Conservation (phyloP, 2,888 invertebrate genomes). For the Linyphia triangularis region DNA sequence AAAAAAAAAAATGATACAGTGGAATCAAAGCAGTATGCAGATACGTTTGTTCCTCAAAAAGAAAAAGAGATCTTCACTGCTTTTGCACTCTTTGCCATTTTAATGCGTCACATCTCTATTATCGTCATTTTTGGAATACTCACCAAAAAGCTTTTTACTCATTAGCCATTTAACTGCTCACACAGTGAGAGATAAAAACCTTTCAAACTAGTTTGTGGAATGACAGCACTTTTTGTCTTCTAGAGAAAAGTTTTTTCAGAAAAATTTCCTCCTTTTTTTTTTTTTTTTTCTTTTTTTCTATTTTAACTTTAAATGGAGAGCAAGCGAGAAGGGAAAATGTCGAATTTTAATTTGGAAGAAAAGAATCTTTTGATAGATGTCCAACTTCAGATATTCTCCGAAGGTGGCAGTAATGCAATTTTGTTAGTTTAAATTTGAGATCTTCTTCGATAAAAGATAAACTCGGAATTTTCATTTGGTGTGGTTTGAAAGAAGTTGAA, state of each 20-base stretch:
- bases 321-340: neutral
- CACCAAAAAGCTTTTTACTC: slow-evolving; percentile 28
- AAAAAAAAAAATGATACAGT: neutral
- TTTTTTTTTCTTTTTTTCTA: neutral
- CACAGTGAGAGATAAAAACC: slow-evolving; percentile 7
- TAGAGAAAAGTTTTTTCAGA: neutral
- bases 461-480: neutral
- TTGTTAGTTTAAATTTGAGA: neutral
- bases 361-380: slow-evolving; percentile 5
- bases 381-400: neutral
- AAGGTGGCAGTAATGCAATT: slow-evolving; percentile 18
- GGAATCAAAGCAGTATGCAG: neutral
- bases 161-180: slow-evolving; percentile 29
- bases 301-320: neutral
- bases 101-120: slow-evolving; percentile 25
- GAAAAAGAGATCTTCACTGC: neutral
- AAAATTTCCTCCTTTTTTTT: neutral
- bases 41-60: neutral
- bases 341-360: neutral
- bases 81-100: neutral
- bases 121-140: slow-evolving; percentile 24
- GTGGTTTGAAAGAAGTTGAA: neutral
- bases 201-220: slow-evolving; percentile 5
- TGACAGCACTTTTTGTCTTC: slow-evolving; percentile 27
- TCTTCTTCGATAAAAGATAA: neutral